Evolutionary conservation across 2,888 invertebrate genomes (phyloP).

Genomic region (Brenthis ino): DNA sequence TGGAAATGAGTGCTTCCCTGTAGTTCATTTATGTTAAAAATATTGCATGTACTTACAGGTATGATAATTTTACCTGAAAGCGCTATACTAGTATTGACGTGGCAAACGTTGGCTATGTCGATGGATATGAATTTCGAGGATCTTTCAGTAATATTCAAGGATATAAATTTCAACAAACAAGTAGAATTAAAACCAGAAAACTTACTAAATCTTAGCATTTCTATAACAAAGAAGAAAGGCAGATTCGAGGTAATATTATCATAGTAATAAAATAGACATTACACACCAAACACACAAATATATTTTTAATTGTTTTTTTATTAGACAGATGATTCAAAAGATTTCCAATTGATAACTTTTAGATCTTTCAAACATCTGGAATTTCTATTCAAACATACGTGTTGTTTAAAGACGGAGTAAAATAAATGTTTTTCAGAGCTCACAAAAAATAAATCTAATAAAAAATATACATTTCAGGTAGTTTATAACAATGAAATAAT

Average conservation of each 20-base stretch:
- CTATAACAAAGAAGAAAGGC: neutral
- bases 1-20: no score
- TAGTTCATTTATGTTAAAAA: no score
- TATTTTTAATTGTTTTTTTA: no score
- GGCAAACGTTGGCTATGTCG: conserved; percentile 86
- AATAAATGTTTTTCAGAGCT: neutral
- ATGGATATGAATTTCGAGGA: conserved; percentile 78
- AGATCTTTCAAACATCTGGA: neutral
- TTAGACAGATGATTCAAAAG: no score
- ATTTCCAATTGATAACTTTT: neutral
- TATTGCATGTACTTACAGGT: conserved; percentile 54
- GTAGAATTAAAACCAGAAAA: conserved; percentile 9
- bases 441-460: neutral
- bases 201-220: conserved; percentile 3
- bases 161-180: conserved; percentile 11
- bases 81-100: conserved; percentile 85
- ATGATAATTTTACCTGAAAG: conserved; percentile 89
- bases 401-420: no score
- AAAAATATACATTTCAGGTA: neutral
- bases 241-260: conserved; percentile 3
- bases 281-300: no score
- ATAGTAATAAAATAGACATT: no score
- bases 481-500: conserved; percentile 1
- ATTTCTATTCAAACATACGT: no score
- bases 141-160: conserved; percentile 76